Percentiles rank a stretch among this genome's conserved stretches.
Conservation (phyloP, 2,797 vertebrate species). For the Chaenodraco wilsoni region DNA sequence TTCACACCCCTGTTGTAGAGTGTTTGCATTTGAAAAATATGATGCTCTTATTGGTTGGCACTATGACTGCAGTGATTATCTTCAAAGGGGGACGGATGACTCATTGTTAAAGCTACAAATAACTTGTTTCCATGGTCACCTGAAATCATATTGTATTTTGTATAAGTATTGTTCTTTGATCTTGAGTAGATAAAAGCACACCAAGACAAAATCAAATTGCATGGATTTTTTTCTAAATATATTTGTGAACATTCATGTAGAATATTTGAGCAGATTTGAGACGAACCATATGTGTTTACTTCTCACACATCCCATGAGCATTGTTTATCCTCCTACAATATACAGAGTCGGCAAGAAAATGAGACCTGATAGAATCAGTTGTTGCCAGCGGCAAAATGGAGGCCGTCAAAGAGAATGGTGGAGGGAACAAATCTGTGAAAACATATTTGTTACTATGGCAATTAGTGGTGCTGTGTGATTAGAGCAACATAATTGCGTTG, state of each 20-base stretch:
- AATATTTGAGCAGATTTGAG: conserved; percentile 16
- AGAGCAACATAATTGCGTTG: conserved; percentile 75
- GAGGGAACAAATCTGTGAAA: conserved; percentile 53
- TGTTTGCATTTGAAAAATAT: conserved; percentile 6
- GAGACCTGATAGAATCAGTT: conserved; percentile 61
- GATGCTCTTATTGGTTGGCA: neutral
- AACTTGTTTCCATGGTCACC: conserved; percentile 23
- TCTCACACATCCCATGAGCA: conserved; percentile 43
- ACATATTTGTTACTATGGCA: conserved; percentile 76
- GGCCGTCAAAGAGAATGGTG: conserved; percentile 49
- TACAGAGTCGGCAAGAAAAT: conserved; percentile 61
- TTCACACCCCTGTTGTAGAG: neutral
- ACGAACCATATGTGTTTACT: conserved; percentile 23
- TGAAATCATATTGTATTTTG: conserved; percentile 15
- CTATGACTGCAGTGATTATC: neutral
- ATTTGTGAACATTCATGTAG: neutral
- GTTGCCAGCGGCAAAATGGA: conserved; percentile 62
- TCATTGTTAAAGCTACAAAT: conserved; percentile 8
- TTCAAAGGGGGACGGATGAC: neutral
- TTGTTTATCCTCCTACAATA: conserved; percentile 65
- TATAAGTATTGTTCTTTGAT: conserved; percentile 20
- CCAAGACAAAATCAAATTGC: neutral
- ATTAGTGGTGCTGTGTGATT: conserved; percentile 80
- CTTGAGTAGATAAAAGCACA: neutral
- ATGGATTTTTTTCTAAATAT: neutral